These are phyloP conservation scores for Andrena bucephala DNA, from an alignment of 2,888 invertebrate genomes.

Conservation along the genomic window DNA sequence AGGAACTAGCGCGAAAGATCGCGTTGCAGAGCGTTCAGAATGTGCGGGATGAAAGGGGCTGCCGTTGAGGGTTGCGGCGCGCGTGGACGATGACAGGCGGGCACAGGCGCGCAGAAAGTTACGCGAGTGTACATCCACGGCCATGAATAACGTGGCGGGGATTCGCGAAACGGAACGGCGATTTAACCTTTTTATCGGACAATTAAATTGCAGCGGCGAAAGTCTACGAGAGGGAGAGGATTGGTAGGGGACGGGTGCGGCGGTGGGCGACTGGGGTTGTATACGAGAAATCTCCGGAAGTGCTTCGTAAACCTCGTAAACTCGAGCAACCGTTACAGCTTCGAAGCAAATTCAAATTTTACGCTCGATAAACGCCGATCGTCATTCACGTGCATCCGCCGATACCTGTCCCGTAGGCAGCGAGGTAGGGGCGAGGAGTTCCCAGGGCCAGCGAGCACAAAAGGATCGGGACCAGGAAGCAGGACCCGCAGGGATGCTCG, in stretches of 20 bases:
- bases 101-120: not conserved
- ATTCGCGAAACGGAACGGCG: not conserved
- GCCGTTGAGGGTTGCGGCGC: not conserved
- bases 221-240: not conserved
- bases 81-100: not conserved
- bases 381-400: slow-evolving; percentile 41
- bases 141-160: not conserved
- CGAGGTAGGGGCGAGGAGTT: not conserved
- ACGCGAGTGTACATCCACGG: not conserved
- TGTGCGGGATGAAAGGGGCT: not conserved
- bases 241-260: not conserved
- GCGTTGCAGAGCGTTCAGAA: not conserved
- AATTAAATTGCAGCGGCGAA: slow-evolving; percentile 43
- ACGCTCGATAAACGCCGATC: slow-evolving; percentile 67
- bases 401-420: slow-evolving; percentile 32
- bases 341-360: slow-evolving; percentile 58
- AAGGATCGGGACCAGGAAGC: slow-evolving; percentile 24
- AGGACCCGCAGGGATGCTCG: not conserved
- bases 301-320: slow-evolving; percentile 60
- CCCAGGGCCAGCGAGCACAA: slow-evolving; percentile 10
- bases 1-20: not conserved
- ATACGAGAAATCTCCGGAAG: slow-evolving; percentile 33
- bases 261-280: not conserved
- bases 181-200: slow-evolving; percentile 40
- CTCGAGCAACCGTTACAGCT: slow-evolving; percentile 39